phyloP scores from a whole-genome alignment of 2,113 vertebrate genomes.

The Tauraco erythrolophus region DNA sequence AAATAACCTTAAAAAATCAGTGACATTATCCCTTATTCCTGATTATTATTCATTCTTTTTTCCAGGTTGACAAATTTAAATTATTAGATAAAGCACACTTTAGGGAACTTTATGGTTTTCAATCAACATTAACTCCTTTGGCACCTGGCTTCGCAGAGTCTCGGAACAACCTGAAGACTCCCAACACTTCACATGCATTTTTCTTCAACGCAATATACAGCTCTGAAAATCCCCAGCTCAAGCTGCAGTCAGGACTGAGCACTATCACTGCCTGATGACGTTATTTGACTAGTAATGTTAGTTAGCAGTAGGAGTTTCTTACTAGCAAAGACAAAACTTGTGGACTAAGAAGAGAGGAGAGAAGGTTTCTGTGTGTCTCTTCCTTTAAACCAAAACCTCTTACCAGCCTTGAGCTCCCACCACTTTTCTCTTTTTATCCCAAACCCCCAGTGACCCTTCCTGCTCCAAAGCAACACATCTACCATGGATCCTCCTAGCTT shows the following conservation, averaged over 20 bases:
- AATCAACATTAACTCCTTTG: not conserved
- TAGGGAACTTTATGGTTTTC: not conserved
- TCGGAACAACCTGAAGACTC: not conserved
- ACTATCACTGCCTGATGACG: not conserved
- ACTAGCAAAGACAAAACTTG: not conserved
- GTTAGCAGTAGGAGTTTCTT: not conserved
- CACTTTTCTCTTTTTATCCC: not conserved
- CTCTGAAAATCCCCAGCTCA: not conserved
- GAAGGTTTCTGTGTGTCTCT: not conserved
- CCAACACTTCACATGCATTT: not conserved
- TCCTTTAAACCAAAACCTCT: not conserved
- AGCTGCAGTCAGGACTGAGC: not conserved
- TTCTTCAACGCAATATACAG: not conserved
- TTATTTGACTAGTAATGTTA: not conserved
- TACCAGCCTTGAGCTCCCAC: accelerated
- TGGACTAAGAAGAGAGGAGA: not conserved
- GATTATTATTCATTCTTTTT: not conserved
- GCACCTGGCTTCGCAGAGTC: not conserved
- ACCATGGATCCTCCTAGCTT: accelerated
- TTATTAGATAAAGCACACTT: not conserved
- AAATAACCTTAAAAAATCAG: not conserved
- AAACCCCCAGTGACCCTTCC: not conserved
- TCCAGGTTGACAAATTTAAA: not conserved
- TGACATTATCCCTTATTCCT: not conserved
- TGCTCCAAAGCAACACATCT: not conserved